phyloP scores from a whole-genome alignment of 2,797 vertebrate species.

The Halcyon badia region DNA sequence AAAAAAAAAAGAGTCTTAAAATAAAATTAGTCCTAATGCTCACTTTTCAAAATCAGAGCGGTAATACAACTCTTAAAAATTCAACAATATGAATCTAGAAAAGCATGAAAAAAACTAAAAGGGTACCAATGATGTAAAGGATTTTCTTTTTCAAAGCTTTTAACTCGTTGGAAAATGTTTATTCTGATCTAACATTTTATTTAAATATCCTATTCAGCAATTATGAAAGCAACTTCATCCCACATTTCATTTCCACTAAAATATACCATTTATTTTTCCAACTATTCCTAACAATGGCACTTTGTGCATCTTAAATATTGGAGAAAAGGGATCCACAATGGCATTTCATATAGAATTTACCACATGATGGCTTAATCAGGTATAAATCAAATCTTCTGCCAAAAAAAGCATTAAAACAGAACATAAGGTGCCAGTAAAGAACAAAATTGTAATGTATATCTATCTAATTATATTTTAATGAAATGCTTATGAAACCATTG shows the following conservation, averaged over 20 bases:
- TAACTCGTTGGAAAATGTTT: background rate
- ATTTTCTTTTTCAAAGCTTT: background rate
- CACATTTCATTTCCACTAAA: constrained; percentile 20
- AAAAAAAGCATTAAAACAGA: background rate
- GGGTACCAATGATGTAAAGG: background rate
- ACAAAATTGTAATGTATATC: background rate
- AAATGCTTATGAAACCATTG: background rate
- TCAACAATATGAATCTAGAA: background rate
- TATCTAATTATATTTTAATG: background rate
- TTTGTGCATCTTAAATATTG: background rate
- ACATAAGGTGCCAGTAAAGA: background rate
- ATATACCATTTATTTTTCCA: background rate
- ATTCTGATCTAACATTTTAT: background rate
- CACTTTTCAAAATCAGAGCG: background rate
- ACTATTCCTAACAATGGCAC: background rate
- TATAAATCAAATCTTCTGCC: background rate
- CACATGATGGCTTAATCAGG: background rate
- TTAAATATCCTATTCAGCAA: background rate
- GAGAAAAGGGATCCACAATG: background rate
- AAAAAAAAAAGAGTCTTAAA: background rate
- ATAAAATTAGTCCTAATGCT: background rate
- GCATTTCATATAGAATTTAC: background rate
- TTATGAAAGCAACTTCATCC: background rate
- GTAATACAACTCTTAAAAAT: background rate
- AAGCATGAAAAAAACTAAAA: background rate